phyloP scores from a whole-genome alignment of 1,140 invertebrate genomes.

The Aricia agestis region DNA sequence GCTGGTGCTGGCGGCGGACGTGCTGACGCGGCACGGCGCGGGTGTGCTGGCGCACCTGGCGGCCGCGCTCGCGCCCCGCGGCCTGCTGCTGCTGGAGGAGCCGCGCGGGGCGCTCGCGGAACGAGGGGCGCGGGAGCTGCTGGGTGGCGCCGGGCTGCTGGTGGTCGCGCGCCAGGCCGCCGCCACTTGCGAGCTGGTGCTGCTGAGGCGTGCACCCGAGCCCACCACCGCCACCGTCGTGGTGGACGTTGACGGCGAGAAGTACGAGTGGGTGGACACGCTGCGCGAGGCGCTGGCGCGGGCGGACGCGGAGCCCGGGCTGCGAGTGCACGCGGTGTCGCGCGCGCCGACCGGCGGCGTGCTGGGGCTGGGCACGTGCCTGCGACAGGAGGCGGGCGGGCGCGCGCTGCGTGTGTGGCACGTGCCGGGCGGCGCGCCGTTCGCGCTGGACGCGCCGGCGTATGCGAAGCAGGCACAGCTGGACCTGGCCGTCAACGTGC shows the following conservation, averaged over 20 bases:
- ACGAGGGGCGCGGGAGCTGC: conserved; percentile 56
- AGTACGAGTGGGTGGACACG: conserved; percentile 88
- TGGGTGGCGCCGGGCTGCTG: conserved; percentile 62
- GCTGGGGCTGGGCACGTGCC: conserved; percentile 92
- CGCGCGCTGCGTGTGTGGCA: conserved; percentile 83
- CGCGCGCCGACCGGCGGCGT: conserved; percentile 79
- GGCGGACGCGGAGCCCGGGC: conserved; percentile 71
- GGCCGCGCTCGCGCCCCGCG: conserved; percentile 81
- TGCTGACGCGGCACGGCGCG: conserved; percentile 74
- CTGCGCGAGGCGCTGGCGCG: conserved; percentile 83
- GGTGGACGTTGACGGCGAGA: conserved; percentile 81
- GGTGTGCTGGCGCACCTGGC: conserved; percentile 77
- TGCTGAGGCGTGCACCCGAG: conserved; percentile 76
- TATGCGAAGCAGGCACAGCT: conserved; percentile 82
- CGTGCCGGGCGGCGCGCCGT: conserved; percentile 81
- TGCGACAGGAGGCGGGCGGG: conserved; percentile 90
- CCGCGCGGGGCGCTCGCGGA: conserved; percentile 75
- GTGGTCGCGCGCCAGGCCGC: conserved; percentile 77
- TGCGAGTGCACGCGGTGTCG: conserved; percentile 83
- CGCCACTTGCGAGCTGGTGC: conserved; percentile 77
- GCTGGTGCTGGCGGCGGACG: conserved; percentile 79
- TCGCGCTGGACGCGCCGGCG: conserved; percentile 76
- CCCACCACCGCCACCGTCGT: conserved; percentile 59
- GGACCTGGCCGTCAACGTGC: conserved; percentile 91
- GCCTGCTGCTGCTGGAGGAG: conserved; percentile 89